Percentiles rank a stretch among this genome's conserved stretches.
Conservation (phyloP, 2,888 invertebrate species). For the Pilophorus perplexus region DNA sequence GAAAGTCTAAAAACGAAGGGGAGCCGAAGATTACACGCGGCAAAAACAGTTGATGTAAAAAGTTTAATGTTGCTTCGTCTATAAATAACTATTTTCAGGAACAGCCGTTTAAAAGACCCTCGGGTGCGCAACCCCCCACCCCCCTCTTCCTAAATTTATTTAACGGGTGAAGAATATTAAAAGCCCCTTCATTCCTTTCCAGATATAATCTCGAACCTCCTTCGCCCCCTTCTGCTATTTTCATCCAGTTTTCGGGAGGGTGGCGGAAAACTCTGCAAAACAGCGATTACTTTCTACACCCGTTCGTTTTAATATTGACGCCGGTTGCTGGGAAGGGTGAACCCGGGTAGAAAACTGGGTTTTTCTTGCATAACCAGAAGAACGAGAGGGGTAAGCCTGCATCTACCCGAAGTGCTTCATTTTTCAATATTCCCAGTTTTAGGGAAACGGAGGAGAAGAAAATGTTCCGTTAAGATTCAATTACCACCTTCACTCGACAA, state of each 20-base stretch:
- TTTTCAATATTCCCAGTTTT: conserved; percentile 17
- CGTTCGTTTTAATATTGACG: conserved; percentile 17
- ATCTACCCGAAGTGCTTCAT: conserved; percentile 1
- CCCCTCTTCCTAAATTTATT: conserved; percentile 14
- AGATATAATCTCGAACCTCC: conserved; percentile 9
- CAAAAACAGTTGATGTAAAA: conserved; percentile 32
- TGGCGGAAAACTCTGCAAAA: conserved; percentile 8
- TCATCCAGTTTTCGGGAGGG: conserved; percentile 10
- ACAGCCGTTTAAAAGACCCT: conserved; percentile 27
- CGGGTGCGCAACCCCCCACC: no score
- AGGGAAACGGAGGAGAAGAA: no score
- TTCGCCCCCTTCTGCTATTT: no score
- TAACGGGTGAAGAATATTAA: conserved; percentile 32
- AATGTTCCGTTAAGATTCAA: no score
- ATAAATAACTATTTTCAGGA: conserved; percentile 33
- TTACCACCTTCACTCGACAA: no score
- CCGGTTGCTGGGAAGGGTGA: neutral
- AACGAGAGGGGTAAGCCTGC: no score
- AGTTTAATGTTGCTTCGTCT: conserved; percentile 12
- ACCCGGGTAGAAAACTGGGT: neutral
- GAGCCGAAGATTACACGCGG: conserved; percentile 22
- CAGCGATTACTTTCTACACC: conserved; percentile 12
- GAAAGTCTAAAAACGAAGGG: neutral
- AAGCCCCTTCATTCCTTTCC: conserved; percentile 21
- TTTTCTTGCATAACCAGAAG: neutral